phyloP scores from a whole-genome alignment of 1,140 invertebrate species.

The Drosophila oshimai region DNA sequence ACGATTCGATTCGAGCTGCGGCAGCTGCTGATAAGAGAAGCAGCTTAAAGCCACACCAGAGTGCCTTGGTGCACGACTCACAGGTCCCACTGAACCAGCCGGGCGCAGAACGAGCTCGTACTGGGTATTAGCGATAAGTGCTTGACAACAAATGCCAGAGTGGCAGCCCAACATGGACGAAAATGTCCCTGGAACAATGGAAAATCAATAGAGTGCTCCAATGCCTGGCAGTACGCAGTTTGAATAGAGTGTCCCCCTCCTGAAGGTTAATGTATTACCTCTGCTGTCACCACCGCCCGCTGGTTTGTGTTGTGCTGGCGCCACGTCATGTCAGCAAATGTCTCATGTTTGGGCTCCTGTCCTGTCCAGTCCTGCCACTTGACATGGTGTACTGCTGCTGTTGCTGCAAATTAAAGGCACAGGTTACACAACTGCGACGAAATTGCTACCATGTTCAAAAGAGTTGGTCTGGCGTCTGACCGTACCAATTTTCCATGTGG shows the following conservation, averaged over 20 bases:
- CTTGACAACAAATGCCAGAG: conserved; percentile 28
- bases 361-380: conserved; percentile 31
- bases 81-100: background rate
- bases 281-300: background rate
- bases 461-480: background rate
- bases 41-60: background rate
- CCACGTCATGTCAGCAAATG: conserved; percentile 48
- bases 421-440: background rate
- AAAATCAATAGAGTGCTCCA: conserved; percentile 39
- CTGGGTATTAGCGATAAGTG: conserved; percentile 23
- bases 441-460: background rate
- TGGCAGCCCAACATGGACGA: conserved; percentile 22
- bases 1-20: conserved; percentile 19
- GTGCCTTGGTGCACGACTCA: background rate
- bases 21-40: conserved; percentile 37
- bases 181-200: conserved; percentile 28
- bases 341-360: conserved; percentile 9
- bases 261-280: too few relatives aligned
- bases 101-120: background rate
- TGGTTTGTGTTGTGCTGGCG: conserved; percentile 36
- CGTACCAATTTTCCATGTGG: conserved; percentile 58
- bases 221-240: conserved; percentile 41
- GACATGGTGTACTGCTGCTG: conserved; percentile 35
- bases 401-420: conserved; percentile 51
- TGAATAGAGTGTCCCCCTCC: background rate